Conservation (phyloP, 2,888 invertebrate species). For the Apodemia hepburni region DNA sequence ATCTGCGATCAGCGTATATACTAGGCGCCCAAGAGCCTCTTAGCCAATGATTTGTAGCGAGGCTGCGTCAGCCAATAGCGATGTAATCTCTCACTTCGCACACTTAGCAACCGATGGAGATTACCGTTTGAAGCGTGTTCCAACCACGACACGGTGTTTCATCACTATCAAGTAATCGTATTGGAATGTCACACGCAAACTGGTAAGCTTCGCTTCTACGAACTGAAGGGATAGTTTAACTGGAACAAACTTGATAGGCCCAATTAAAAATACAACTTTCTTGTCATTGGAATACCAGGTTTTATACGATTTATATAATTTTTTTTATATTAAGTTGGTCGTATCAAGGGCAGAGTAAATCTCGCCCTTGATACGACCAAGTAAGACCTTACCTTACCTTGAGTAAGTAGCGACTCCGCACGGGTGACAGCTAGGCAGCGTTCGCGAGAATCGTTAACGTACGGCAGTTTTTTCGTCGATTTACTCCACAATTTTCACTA, state of each 20-base stretch:
- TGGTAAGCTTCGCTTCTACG: conserved; percentile 15
- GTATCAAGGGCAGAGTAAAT: too few relatives aligned
- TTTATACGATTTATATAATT: background rate
- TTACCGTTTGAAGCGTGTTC: conserved; percentile 25
- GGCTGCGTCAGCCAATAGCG: conserved; percentile 35
- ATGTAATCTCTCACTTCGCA: conserved; percentile 36
- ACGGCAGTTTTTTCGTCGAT: too few relatives aligned
- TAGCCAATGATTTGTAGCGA: conserved; percentile 39
- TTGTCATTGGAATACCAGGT: background rate
- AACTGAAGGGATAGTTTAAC: conserved; percentile 15
- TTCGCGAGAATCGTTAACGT: too few relatives aligned
- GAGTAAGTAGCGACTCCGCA: too few relatives aligned
- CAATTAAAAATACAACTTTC: conserved; percentile 11
- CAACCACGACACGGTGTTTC: conserved; percentile 25
- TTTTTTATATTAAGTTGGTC: too few relatives aligned
- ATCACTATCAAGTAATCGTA: conserved; percentile 24
- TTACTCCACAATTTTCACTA: too few relatives aligned
- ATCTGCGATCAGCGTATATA: conserved; percentile 33
- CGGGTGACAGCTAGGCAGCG: too few relatives aligned
- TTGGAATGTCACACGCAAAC: conserved; percentile 20
- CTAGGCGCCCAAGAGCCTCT: conserved; percentile 32
- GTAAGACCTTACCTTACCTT: too few relatives aligned
- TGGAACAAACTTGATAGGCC: conserved; percentile 9
- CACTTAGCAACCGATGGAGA: conserved; percentile 31
- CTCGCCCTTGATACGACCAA: too few relatives aligned